Conservation (phyloP, 1,140 invertebrate genomes). For the Thaumatotibia leucotreta region DNA sequence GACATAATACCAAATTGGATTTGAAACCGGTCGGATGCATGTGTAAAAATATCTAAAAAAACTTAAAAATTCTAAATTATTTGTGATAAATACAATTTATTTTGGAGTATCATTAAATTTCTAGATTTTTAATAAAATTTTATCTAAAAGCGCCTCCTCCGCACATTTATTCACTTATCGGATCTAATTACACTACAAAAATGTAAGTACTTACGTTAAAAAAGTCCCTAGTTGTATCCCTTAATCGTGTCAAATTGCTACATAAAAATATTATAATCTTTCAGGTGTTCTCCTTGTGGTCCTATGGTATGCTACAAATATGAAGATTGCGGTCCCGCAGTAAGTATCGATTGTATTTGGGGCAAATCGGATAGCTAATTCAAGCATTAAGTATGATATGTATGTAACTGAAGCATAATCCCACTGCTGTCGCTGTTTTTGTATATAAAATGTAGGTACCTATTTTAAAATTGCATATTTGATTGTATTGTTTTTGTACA, state of each 20-base stretch:
- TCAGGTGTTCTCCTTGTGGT: conserved; percentile 66
- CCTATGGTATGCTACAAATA: conserved; percentile 72
- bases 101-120: neutral
- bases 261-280: conserved; percentile 17
- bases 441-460: no score
- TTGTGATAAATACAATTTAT: conserved; percentile 25
- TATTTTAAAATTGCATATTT: no score
- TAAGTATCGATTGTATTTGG: conserved; percentile 47
- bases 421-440: no score
- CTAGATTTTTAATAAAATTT: conserved; percentile 13
- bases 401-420: no score
- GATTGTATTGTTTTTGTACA: conserved; percentile 30
- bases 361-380: no score
- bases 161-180: conserved; percentile 16
- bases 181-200: conserved; percentile 16
- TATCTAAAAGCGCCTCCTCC: conserved; percentile 30
- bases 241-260: neutral
- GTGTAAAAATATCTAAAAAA: conserved; percentile 32
- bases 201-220: conserved; percentile 38
- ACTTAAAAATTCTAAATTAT: conserved; percentile 25
- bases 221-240: no score
- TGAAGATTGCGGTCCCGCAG: conserved; percentile 67
- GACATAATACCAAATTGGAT: conserved; percentile 39
- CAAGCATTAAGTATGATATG: no score
- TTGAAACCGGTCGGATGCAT: conserved; percentile 36